Evolutionary conservation across 2,113 vertebrate genomes (phyloP), one percentile per base, ranked within the genome.

Genomic region (Ploceus nigricollis): DNA sequence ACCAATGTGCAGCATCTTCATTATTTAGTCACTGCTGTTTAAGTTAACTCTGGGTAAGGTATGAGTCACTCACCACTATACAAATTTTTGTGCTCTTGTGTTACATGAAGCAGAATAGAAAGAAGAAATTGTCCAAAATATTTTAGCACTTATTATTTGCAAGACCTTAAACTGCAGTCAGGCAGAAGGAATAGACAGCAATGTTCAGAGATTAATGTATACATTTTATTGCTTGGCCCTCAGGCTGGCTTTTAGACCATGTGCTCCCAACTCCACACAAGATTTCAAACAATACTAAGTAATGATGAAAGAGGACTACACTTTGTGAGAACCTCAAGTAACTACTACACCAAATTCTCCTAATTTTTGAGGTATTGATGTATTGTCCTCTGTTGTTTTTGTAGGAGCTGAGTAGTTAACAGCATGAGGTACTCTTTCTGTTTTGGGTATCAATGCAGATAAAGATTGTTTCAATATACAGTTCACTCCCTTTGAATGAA

Each of bases 1-100:
- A 96, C 61, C 60, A 92, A 14, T 92, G 63, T 61, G 11, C 35
- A 87, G 44, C 37, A 56, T 50, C 81, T 95, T 90, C 84, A 77
- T 66, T 97, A 76, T 93, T 97, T 87, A 95, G 88, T 95, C 14
- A 3, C 20, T 82, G 50, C 47, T 95, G 87, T 92, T 88, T 75
- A 93, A 89, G 79, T 97, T 96, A 97, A 92, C 71, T 70, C 51
- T 79, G 58, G 91, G 87, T 92, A 64, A 97, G 94, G 86, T 56
- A 81, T 82, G 72, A 97, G 58, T 95, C 79, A 86, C 48, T 89
- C 58, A 81, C 42, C 22, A 13, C 65, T 70, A 44, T 1, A 91
- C 35, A 87, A 84, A 44, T 64, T 68, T 77, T 76, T 48, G 54
- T 70, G 16, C 53, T 90, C 24, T 19, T 63, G 22, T 91, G 94